These are phyloP conservation scores for Drosophila quadrilineata DNA, from an alignment of 1,140 invertebrate genomes.

Conservation along the genomic window DNA sequence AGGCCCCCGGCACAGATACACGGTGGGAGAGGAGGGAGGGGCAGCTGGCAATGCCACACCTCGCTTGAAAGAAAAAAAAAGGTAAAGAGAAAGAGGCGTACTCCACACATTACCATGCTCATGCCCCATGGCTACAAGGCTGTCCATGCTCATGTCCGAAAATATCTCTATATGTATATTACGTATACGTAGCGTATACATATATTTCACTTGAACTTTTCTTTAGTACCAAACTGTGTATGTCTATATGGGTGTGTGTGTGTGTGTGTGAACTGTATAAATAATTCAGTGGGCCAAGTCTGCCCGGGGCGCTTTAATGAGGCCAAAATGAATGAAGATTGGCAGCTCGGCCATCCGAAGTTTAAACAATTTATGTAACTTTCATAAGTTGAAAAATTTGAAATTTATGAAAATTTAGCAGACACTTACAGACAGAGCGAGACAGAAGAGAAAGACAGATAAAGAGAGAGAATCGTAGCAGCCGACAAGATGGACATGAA, in stretches of 20 bases:
- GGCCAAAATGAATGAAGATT: constrained; percentile 72
- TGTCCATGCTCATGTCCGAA: constrained; percentile 6
- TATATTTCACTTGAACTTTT: constrained; percentile 24
- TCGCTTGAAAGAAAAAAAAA: constrained; percentile 1
- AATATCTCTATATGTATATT: not conserved
- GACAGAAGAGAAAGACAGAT: not conserved
- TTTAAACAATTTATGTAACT: constrained; percentile 73
- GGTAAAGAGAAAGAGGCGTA: not conserved
- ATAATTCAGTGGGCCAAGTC: constrained; percentile 74
- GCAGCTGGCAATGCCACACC: constrained; percentile 6
- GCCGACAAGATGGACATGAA: constrained; percentile 20
- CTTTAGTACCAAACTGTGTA: constrained; percentile 18
- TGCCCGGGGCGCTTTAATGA: constrained; percentile 72
- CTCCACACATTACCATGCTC: constrained; percentile 21
- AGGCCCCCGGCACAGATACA: not conserved
- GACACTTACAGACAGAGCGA: constrained; percentile 1
- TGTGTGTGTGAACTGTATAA: constrained; percentile 58
- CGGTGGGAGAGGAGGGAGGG: not conserved
- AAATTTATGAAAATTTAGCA: constrained; percentile 75
- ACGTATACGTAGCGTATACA: constrained; percentile 7
- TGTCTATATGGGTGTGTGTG: no score
- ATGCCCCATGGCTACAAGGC: constrained; percentile 5
- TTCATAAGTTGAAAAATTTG: constrained; percentile 56
- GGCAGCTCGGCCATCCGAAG: constrained; percentile 56
- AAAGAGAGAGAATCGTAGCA: not conserved